phyloP scores from a whole-genome alignment of 2,113 vertebrate species.

The Anoplopoma fimbria region DNA sequence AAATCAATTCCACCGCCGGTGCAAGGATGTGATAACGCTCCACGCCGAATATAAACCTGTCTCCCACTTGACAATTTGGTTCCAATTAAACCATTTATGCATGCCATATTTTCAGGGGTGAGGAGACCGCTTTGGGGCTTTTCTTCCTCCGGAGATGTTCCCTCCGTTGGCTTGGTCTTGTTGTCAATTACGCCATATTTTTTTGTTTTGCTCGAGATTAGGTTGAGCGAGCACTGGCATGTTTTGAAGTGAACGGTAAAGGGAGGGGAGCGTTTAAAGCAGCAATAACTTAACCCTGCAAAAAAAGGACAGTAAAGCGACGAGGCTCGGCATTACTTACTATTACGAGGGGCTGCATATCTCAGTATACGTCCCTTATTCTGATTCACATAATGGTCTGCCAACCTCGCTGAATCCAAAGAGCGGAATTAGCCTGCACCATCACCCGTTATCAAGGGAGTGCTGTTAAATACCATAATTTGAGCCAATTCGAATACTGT shows the following conservation, averaged over 20 bases:
- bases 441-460: conserved; percentile 71
- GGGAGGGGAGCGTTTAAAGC: neutral
- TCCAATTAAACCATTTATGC: conserved; percentile 80
- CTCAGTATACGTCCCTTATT: conserved; percentile 37
- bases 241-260: conserved; percentile 14
- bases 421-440: conserved; percentile 57
- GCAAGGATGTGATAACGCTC: conserved; percentile 71
- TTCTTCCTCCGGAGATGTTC: conserved; percentile 54
- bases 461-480: conserved; percentile 71
- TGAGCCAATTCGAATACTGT: conserved; percentile 67
- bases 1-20: conserved; percentile 69
- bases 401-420: conserved; percentile 44
- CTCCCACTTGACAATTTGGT: conserved; percentile 71
- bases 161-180: conserved; percentile 42
- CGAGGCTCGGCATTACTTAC: conserved; percentile 9
- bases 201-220: conserved; percentile 64
- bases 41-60: conserved; percentile 70
- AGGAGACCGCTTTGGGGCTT: conserved; percentile 62
- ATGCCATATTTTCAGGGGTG: conserved; percentile 62
- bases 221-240: conserved; percentile 30
- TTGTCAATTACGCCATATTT: conserved; percentile 58
- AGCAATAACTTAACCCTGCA: conserved; percentile 5
- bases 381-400: conserved; percentile 47
- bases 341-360: conserved; percentile 21
- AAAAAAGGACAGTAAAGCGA: neutral